phyloP scores from a whole-genome alignment of 92 coral and sea anemone genomes.

The Hydrozoanthus gracilis region DNA sequence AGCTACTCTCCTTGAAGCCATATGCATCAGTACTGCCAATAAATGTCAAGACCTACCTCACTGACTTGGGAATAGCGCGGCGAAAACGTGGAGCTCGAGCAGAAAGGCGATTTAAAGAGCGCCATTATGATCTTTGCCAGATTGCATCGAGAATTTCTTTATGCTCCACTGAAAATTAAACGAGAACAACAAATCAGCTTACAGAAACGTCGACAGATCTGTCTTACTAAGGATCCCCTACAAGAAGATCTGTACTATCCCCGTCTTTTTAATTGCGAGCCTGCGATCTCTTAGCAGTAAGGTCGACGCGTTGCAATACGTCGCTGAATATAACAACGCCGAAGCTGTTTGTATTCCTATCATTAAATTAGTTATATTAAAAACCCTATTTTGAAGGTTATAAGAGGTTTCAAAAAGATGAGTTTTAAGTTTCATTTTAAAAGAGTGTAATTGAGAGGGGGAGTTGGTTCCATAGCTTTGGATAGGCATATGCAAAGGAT shows the following conservation, averaged over 20 bases:
- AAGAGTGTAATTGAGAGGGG: too few relatives aligned
- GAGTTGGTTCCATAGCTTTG: too few relatives aligned
- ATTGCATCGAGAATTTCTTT: too few relatives aligned
- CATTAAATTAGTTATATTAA: too few relatives aligned
- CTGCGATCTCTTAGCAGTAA: conserved; percentile 1
- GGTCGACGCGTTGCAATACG: conserved; percentile 10
- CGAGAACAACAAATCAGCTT: too few relatives aligned
- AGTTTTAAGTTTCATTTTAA: too few relatives aligned
- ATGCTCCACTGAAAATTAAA: too few relatives aligned
- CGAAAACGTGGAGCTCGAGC: conserved; percentile 49
- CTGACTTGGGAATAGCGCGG: conserved; percentile 53
- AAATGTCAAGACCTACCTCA: conserved; percentile 27
- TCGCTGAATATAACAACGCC: conserved; percentile 3
- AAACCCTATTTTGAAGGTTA: too few relatives aligned
- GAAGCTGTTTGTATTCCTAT: not conserved
- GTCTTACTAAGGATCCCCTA: too few relatives aligned
- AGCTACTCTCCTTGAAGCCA: conserved; percentile 41
- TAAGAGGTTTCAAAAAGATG: too few relatives aligned
- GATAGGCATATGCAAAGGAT: too few relatives aligned
- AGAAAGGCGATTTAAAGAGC: conserved; percentile 44
- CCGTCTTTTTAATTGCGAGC: not conserved
- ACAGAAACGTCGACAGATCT: too few relatives aligned
- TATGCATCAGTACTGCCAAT: conserved; percentile 44
- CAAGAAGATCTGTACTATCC: not conserved
- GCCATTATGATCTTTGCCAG: not conserved